Evolutionary conservation across 2,888 invertebrate species (phyloP).

Genomic region (Drosophila tanythrix): DNA sequence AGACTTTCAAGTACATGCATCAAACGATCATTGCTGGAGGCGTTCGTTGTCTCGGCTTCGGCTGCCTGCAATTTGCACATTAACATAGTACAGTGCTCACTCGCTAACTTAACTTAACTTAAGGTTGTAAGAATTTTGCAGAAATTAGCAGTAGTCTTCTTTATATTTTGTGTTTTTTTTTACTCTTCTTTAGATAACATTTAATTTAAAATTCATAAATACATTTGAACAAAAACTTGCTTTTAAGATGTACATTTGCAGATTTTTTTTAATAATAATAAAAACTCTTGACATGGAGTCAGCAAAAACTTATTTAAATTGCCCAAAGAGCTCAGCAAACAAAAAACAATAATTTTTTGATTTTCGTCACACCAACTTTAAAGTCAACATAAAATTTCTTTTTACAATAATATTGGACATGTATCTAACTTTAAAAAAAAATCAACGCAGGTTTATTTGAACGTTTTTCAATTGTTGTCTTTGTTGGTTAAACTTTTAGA

Average conservation of each 20-base stretch:
- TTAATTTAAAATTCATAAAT: neutral
- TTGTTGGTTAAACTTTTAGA: neutral
- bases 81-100: neutral
- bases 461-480: too few species aligned
- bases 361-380: neutral
- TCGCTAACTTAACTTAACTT: neutral
- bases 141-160: neutral
- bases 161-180: neutral
- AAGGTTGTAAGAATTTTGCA: neutral
- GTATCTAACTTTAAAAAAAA: too few species aligned
- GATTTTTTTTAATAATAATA: neutral
- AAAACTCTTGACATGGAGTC: neutral
- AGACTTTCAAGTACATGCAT: conserved; percentile 71
- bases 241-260: neutral
- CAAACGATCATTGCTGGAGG: conserved; percentile 67
- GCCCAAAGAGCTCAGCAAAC: neutral
- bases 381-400: neutral
- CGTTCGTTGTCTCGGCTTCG: conserved; percentile 29
- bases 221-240: neutral
- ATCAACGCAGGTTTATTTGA: too few species aligned
- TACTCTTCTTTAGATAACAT: neutral
- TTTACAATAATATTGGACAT: neutral
- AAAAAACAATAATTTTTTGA: neutral
- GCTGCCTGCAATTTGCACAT: conserved; percentile 23
- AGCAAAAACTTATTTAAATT: neutral